Percentiles rank a stretch among this genome's conserved stretches.
Evolutionary conservation across 2,888 invertebrate species (phyloP).

Genomic region (Hypercompe scribonia): DNA sequence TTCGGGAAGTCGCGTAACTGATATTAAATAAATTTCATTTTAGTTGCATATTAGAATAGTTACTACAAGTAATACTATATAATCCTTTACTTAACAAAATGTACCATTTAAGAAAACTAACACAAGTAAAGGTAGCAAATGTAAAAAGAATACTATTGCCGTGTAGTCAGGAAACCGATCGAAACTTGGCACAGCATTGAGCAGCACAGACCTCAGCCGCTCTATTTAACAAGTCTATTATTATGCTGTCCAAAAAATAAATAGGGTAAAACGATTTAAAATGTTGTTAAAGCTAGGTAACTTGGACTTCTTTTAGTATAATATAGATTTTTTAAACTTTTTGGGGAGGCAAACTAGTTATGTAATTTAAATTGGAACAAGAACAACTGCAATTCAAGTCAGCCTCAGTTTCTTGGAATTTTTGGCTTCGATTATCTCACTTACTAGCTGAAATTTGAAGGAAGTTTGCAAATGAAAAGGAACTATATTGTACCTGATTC

Average conservation of each 20-base stretch:
- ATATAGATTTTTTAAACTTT: too few relatives aligned
- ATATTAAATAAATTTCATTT: too few relatives aligned
- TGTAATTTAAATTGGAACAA: too few relatives aligned
- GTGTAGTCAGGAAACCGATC: conserved; percentile 26
- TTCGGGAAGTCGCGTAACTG: too few relatives aligned
- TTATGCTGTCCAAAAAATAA: conserved; percentile 46
- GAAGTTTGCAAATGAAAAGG: too few relatives aligned
- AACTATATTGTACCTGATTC: too few relatives aligned
- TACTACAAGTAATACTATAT: background rate
- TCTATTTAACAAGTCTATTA: conserved; percentile 50
- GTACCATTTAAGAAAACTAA: conserved; percentile 18
- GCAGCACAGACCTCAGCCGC: conserved; percentile 29
- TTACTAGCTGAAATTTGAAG: too few relatives aligned
- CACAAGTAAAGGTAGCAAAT: conserved; percentile 24
- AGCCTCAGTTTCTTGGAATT: too few relatives aligned
- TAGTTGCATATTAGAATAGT: too few relatives aligned
- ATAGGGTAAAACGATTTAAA: conserved; percentile 28
- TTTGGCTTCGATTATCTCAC: too few relatives aligned
- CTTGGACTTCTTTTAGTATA: conserved; percentile 5
- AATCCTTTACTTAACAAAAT: background rate
- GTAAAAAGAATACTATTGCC: conserved; percentile 36
- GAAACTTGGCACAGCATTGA: conserved; percentile 46
- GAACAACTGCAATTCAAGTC: too few relatives aligned
- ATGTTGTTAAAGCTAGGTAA: conserved; percentile 33
- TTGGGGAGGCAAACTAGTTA: too few relatives aligned